Base-by-base conservation (phyloP, 2,797 vertebrate genomes). In the Poeciliopsis gracilis region DNA sequence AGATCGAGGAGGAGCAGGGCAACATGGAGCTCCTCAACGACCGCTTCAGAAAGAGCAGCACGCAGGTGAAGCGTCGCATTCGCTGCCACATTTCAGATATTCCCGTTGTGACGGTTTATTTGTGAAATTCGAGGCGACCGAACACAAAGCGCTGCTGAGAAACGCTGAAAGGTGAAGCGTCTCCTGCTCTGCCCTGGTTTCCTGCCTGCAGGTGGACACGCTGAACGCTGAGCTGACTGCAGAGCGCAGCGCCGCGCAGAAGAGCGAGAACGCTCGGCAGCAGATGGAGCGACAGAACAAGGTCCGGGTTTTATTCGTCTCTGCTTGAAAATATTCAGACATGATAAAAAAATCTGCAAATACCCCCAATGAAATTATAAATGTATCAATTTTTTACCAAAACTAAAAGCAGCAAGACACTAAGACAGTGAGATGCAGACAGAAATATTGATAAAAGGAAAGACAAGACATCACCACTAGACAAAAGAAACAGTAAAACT, bases 251-350 rank as follows among this genome's bases (percentile, higher is more conserved):
- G 88, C 96, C 0, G 97, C 97, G 11, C 98, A 99, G 93, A 99
- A 99, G 94, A 99, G 98, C 0, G 98, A 99, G 90, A 99, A 97
- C 0, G 97, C 97, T 0, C 97, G 98, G 25, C 98, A 99, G 87
- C 98, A 99, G 90, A 94, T 99, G 83, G 98, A 99, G 86, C 93
- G 98, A 4, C 98, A 99, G 90, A 99, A 98, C 95, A 99, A 99
- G 90, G 98, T 93, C n/a, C 49, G 1, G 43, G 73, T 45, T 4
- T 38, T 7, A 70, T 4, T 20, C 15, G 1, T 43, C 38, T 43
- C 20, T 25, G 18, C 47, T 77, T 16, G 12, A 77, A 75, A 15
- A 6, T n/a, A 36, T 69, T 43, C 30, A 36, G 7, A 55, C 18
- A 55, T 73, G 20, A 10, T 18, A 25, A 1, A 38, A 36, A 36